Evolutionary conservation across 2,797 vertebrate species (phyloP).

Genomic region (Chelon auratus): DNA sequence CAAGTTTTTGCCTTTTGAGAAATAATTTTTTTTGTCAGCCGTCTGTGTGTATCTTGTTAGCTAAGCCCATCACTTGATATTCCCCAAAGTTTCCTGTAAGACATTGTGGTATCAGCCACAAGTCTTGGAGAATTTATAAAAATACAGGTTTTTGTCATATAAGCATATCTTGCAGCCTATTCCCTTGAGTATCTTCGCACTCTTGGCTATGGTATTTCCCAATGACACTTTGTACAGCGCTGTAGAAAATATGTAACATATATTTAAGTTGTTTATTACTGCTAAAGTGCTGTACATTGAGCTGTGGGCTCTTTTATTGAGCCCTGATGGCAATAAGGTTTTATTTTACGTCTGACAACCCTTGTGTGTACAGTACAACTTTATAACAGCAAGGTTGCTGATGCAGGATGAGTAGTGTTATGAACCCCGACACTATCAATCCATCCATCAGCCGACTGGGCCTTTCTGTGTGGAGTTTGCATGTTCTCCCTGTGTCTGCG

Average conservation of each 20-base stretch:
- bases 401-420: not conserved
- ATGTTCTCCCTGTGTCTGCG: no score
- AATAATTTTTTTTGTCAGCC: not conserved
- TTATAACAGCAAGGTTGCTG: not conserved
- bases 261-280: no score
- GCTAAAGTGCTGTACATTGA: no score
- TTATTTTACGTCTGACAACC: not conserved
- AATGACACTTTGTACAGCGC: no score
- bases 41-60: not conserved
- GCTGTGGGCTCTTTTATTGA: not conserved
- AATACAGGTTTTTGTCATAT: not conserved
- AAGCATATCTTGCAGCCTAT: no score
- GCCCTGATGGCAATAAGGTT: not conserved
- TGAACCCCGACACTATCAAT: not conserved
- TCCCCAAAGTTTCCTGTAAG: not conserved
- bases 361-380: not conserved
- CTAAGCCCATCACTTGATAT: not conserved
- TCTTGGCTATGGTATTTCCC: no score
- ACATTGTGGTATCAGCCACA: not conserved
- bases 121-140: not conserved
- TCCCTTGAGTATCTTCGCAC: no score
- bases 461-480: no score
- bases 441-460: no score
- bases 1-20: not conserved
- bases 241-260: no score